phyloP scores from a whole-genome alignment of 1,140 invertebrate genomes.

The Calliphora vicina region DNA sequence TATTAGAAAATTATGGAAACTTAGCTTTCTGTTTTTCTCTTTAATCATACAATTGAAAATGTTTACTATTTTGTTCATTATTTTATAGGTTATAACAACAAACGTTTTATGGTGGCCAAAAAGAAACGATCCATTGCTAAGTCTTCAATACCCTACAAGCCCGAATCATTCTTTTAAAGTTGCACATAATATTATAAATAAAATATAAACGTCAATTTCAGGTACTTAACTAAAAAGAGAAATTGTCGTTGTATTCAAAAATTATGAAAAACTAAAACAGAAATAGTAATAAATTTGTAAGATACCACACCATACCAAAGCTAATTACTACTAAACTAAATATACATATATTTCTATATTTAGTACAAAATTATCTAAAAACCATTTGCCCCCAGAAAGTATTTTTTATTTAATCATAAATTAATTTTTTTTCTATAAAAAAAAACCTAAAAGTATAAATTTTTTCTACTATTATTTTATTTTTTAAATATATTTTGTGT shows the following conservation, averaged over 20 bases:
- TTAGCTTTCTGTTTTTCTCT: too few species aligned
- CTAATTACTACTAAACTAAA: neutral
- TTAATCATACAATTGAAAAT: too few species aligned
- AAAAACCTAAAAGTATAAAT: neutral
- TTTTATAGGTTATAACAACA: slow-evolving; percentile 49
- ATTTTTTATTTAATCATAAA: slow-evolving; percentile 8
- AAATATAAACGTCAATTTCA: neutral
- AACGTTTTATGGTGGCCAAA: slow-evolving; percentile 60
- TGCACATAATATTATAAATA: neutral
- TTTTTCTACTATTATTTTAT: too few species aligned
- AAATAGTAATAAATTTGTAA: neutral
- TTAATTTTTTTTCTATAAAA: neutral
- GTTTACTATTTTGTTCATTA: too few species aligned
- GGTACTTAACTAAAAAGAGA: neutral
- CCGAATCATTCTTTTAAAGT: slow-evolving; percentile 55
- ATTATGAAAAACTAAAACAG: neutral
- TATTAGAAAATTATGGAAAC: too few species aligned
- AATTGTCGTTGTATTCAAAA: neutral
- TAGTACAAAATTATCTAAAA: neutral
- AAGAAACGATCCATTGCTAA: slow-evolving; percentile 57
- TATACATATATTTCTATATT: too few species aligned
- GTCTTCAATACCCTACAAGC: slow-evolving; percentile 37
- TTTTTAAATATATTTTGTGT: neutral
- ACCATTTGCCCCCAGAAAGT: slow-evolving; percentile 26
- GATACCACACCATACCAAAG: neutral